phyloP scores from a whole-genome alignment of 1,140 invertebrate species.

The Mamestra configurata region DNA sequence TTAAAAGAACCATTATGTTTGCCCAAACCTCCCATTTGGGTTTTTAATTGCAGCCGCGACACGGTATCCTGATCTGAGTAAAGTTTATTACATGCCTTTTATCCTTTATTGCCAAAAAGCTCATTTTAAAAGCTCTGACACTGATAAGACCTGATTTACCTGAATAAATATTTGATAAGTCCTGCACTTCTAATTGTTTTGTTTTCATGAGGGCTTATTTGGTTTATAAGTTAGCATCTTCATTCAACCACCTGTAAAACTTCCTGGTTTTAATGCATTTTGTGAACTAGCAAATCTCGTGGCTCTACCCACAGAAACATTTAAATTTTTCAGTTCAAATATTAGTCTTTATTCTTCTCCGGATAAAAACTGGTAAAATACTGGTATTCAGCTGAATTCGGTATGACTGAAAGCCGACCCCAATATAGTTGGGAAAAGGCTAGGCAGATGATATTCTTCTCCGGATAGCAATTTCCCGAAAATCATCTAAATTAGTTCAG shows the following conservation, averaged over 20 bases:
- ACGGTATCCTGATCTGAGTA: background rate
- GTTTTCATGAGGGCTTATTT: background rate
- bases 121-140: slow-evolving; percentile 4
- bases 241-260: background rate
- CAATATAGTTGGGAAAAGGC: too few relatives aligned
- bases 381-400: too few relatives aligned
- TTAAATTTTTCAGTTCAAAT: too few relatives aligned
- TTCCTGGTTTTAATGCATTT: background rate
- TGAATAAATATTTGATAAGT: slow-evolving; percentile 32
- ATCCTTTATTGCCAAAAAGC: background rate
- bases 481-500: background rate
- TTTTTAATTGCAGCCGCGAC: slow-evolving; percentile 11
- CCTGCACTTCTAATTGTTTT: slow-evolving; percentile 17
- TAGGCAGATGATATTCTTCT: too few relatives aligned
- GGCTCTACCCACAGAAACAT: background rate
- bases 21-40: background rate
- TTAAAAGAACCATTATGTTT: background rate
- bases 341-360: too few relatives aligned
- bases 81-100: slow-evolving; percentile 1
- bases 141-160: background rate
- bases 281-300: background rate
- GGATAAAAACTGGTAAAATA: too few relatives aligned
- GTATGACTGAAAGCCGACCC: too few relatives aligned
- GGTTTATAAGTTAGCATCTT: background rate
- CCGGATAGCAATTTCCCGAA: too few relatives aligned